Evolutionary conservation across 1,140 invertebrate genomes (phyloP).

Genomic region (Druon quercuslanigerum): DNA sequence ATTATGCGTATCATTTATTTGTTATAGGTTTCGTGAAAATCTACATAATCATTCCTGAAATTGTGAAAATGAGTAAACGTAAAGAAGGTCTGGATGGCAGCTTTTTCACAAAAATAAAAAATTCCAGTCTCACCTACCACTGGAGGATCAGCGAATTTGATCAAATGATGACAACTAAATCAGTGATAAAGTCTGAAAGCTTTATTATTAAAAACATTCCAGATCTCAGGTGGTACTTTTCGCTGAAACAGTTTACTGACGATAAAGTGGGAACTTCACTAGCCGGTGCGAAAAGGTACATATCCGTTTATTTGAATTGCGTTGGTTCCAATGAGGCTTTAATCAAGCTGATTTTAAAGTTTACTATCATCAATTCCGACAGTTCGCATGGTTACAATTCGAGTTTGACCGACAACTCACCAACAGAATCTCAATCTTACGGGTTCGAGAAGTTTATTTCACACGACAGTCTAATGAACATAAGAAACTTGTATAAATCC

Average conservation of each 20-base stretch:
- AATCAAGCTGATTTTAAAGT: background rate
- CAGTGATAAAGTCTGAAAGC: too few relatives aligned
- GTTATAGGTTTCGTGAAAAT: too few relatives aligned
- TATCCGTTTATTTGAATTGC: background rate
- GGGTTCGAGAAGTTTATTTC: background rate
- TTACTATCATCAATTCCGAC: background rate
- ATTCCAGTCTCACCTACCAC: too few relatives aligned
- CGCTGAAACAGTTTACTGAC: background rate
- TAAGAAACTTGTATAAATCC: too few relatives aligned
- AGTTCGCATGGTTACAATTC: background rate
- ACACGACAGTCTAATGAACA: background rate
- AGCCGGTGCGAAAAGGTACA: background rate
- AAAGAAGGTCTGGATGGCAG: too few relatives aligned
- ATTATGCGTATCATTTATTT: too few relatives aligned
- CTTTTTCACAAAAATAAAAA: too few relatives aligned
- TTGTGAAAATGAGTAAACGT: too few relatives aligned
- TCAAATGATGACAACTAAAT: too few relatives aligned
- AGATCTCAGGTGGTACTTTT: background rate
- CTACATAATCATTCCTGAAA: too few relatives aligned
- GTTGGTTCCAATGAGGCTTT: background rate
- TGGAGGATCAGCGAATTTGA: too few relatives aligned
- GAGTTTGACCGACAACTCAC: background rate
- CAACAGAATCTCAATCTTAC: background rate
- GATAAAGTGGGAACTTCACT: background rate
- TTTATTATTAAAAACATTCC: too few relatives aligned